Conservation (phyloP, 1,140 invertebrate species). For the Sesamia nonagrioides region DNA sequence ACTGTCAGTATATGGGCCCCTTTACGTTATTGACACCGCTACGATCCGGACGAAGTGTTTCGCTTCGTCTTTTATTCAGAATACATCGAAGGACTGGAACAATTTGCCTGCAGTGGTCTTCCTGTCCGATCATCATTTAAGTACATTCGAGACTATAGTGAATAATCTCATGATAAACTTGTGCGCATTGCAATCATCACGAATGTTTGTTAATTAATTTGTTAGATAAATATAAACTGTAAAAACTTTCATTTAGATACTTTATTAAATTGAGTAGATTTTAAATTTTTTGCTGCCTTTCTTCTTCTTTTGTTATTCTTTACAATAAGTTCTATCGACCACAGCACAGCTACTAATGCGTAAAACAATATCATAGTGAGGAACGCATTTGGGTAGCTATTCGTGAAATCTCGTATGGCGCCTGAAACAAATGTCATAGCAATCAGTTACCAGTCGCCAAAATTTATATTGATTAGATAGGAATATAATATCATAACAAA, state of each 20-base stretch:
- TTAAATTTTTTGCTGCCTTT: neutral
- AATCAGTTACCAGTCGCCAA: neutral
- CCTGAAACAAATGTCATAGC: conserved; percentile 61
- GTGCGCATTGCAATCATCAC: too few relatives aligned
- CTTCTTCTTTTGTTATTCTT: conserved; percentile 5
- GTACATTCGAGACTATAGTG: too few relatives aligned
- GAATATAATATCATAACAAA: too few relatives aligned
- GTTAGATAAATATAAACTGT: neutral
- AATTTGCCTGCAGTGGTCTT: too few relatives aligned
- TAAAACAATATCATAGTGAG: conserved; percentile 68
- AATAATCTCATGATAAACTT: too few relatives aligned
- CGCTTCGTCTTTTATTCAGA: too few relatives aligned
- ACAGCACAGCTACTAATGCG: conserved; percentile 66
- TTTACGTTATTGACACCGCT: too few relatives aligned
- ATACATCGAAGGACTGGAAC: too few relatives aligned
- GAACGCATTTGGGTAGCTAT: conserved; percentile 71
- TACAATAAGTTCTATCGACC: conserved; percentile 73
- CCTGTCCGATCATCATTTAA: too few relatives aligned
- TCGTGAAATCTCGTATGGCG: conserved; percentile 69
- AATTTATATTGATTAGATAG: too few relatives aligned
- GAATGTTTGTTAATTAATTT: neutral
- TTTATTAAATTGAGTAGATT: conserved; percentile 32
- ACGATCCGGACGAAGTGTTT: too few relatives aligned
- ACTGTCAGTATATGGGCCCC: too few relatives aligned
- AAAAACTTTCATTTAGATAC: neutral